Evolutionary conservation across 2,797 vertebrate species (phyloP).

Genomic region (Premnoplex brunnescens): DNA sequence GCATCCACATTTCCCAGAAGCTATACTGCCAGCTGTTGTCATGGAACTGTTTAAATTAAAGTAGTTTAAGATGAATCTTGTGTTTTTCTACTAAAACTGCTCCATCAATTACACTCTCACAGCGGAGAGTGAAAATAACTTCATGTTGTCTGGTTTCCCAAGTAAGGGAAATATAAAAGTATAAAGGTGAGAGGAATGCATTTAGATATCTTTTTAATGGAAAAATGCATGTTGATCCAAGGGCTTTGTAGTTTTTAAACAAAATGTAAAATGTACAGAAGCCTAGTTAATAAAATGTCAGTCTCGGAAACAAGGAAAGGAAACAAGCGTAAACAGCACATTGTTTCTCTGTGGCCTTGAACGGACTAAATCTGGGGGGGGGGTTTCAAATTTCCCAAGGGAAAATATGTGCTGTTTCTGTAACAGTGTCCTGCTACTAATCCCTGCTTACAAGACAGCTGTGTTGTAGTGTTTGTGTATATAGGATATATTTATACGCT

Average conservation of each 20-base stretch:
- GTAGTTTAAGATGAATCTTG: not conserved
- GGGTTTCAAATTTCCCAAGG: not conserved
- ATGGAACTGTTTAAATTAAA: slow-evolving; percentile 10
- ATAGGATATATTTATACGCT: not conserved
- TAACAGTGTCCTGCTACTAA: slow-evolving; percentile 1
- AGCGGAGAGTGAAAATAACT: not conserved
- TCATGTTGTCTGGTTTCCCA: not conserved
- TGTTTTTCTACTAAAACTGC: not conserved
- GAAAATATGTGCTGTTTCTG: slow-evolving; percentile 9
- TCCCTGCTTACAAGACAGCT: not conserved
- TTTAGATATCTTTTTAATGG: not conserved
- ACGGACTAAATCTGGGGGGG: not conserved
- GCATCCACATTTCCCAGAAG: not conserved
- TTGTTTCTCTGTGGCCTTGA: not conserved
- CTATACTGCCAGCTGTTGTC: not conserved
- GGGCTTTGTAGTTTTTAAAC: not conserved
- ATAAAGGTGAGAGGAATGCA: not conserved
- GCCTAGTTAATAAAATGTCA: not conserved
- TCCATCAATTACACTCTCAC: not conserved
- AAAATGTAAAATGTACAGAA: not conserved
- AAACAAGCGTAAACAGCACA: not conserved
- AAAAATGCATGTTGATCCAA: not conserved
- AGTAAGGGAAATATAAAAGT: not conserved
- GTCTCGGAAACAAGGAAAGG: not conserved
- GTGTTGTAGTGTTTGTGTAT: not conserved